Conservation (phyloP, 2,797 vertebrate genomes). For the Gobio occitaniae region DNA sequence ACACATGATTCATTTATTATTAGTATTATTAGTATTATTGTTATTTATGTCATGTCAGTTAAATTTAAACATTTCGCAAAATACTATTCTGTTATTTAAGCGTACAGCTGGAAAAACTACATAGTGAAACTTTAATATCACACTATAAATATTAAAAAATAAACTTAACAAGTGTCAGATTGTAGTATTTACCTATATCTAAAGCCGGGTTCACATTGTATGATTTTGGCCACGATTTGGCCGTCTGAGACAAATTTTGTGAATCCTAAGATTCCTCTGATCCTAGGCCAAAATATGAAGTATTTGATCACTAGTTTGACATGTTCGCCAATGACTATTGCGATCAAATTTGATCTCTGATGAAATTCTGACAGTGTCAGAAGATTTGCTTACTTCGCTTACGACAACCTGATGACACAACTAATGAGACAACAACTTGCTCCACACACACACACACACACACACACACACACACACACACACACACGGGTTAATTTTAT, state of each 20-base stretch:
- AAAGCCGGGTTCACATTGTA: neutral
- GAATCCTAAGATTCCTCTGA: too few relatives aligned
- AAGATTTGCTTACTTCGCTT: too few relatives aligned
- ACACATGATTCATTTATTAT: neutral
- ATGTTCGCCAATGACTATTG: too few relatives aligned
- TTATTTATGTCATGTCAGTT: neutral
- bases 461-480: too few relatives aligned
- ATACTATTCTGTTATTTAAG: neutral
- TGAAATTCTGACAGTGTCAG: too few relatives aligned
- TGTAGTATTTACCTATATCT: neutral
- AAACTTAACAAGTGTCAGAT: neutral
- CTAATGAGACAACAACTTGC: too few relatives aligned
- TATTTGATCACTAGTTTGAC: too few relatives aligned
- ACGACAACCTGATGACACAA: too few relatives aligned
- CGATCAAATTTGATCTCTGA: too few relatives aligned
- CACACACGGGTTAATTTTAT: too few relatives aligned
- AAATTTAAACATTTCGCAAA: neutral
- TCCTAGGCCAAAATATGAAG: too few relatives aligned
- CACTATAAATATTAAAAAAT: neutral
- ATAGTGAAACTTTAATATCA: neutral
- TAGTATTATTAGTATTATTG: neutral
- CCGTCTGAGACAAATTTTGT: neutral
- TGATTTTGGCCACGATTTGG: neutral
- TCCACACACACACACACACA: too few relatives aligned
- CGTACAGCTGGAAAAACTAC: neutral